Evolutionary conservation across 2,888 invertebrate genomes (phyloP), one percentile per base, ranked within the genome.

Genomic region (Drosophila mercatorum): DNA sequence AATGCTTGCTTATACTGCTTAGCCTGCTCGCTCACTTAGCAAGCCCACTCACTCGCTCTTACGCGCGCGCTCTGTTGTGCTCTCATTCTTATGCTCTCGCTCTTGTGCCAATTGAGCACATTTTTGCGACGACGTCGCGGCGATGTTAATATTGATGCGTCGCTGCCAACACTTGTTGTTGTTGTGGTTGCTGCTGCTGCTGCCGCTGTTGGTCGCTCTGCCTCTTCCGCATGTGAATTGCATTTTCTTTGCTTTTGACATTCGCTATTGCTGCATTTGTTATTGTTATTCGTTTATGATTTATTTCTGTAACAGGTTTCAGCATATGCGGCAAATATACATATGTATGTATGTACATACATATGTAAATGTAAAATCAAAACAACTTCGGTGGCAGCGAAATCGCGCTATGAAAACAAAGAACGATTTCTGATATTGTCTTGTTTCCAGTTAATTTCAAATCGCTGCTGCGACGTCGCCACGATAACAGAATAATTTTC

Each of bases 291-390:
- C 65, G 63, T 69, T 74, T 73, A 82, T 68, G 55, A 73, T 78
- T 79, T 74, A 75, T 87, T 81, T 84, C 63, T 81, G 66, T 75
- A 87, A 81, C 84, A 78, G 87, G 87, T 83, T 83, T 74, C 70
- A 43, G 53, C 36, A 41, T 58, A 34, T 59, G 55, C 64, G 40
- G 57, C 43, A 38, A 58, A 71, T 66, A 65, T 53, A 41, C 22
- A 22, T 22, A 22, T 2, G 2, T 22, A 22, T 2, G 2, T 22
- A 22, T 2, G 2, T 22, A 22, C 22, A 22, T 22, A 22, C 22
- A 22, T 22, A 5, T 31, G 6, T 34, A 10, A 2, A 34, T 34
- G 34, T 34, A 34, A 64, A 61, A 70, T 60, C 49, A 75, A 75
- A 75, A 75, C 57, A 74, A 68, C 53, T 51, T 53, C 38, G 53